These are phyloP conservation scores for Acrossocheilus wenchowensis DNA, from an alignment of 2,797 vertebrate species.

Conservation along the genomic window DNA sequence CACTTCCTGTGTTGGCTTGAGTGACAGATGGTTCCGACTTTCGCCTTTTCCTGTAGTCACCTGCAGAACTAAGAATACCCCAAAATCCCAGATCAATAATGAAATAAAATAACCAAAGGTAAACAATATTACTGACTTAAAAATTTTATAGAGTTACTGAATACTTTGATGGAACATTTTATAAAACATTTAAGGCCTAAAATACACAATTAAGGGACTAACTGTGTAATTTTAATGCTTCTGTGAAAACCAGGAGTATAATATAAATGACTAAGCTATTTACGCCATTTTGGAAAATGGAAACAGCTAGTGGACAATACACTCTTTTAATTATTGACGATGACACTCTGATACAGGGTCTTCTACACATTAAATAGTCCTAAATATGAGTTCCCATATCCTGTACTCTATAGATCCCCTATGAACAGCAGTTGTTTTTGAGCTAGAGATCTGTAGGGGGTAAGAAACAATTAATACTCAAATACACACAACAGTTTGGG, in stretches of 20 bases:
- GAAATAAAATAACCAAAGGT: not conserved
- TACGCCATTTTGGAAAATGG: not conserved
- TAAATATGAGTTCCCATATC: not conserved
- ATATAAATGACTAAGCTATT: not conserved
- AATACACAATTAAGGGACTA: not conserved
- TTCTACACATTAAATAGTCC: not conserved
- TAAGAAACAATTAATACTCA: not conserved
- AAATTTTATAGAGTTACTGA: not conserved
- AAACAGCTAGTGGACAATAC: not conserved
- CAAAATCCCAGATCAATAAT: slow-evolving; percentile 36
- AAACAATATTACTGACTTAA: slow-evolving; percentile 10
- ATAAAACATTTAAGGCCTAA: not conserved
- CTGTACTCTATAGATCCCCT: not conserved
- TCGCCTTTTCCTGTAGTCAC: slow-evolving; percentile 95
- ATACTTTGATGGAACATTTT: not conserved
- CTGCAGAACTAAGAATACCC: slow-evolving; percentile 81
- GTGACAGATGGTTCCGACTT: slow-evolving; percentile 94
- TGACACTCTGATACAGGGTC: not conserved
- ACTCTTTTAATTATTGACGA: not conserved
- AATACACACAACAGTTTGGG: not conserved
- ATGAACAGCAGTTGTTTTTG: not conserved
- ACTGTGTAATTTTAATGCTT: not conserved
- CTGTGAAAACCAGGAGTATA: not conserved
- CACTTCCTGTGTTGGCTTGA: slow-evolving; percentile 77
- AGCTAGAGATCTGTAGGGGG: slow-evolving; percentile 54